Percentiles rank a stretch among this genome's conserved stretches.
These are phyloP conservation scores for Solea solea DNA, from an alignment of 2,113 vertebrate genomes.

Conservation along the genomic window DNA sequence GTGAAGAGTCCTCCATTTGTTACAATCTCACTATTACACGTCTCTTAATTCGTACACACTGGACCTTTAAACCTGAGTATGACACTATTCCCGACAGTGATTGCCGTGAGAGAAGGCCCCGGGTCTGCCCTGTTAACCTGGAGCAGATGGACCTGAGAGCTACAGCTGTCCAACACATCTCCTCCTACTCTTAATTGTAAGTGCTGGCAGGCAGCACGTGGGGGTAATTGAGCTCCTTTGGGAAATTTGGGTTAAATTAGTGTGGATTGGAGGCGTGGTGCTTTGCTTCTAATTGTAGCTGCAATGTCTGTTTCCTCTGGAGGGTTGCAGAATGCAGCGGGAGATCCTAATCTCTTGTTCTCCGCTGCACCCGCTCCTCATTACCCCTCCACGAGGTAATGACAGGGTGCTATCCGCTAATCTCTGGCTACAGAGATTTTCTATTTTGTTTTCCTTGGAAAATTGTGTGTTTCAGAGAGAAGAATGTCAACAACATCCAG, in stretches of 20 bases:
- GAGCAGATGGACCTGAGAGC: conserved; percentile 63
- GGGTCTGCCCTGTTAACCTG: conserved; percentile 41
- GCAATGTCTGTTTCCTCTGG: conserved; percentile 57
- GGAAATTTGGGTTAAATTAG: conserved; percentile 61
- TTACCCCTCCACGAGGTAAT: background rate
- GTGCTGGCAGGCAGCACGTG: conserved; percentile 30
- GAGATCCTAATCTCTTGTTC: conserved; percentile 37
- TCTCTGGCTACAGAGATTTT: background rate
- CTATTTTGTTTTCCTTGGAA: too few relatives aligned
- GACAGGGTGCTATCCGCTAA: background rate
- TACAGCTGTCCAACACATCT: conserved; percentile 43
- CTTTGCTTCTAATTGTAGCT: conserved; percentile 54
- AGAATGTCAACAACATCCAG: too few relatives aligned
- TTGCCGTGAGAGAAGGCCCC: background rate
- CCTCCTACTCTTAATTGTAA: conserved; percentile 47
- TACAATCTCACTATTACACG: too few relatives aligned
- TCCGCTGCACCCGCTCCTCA: conserved; percentile 15
- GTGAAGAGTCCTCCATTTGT: too few relatives aligned
- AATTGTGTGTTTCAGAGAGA: too few relatives aligned
- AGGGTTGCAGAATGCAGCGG: conserved; percentile 53
- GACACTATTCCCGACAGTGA: background rate
- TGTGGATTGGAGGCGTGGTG: conserved; percentile 66
- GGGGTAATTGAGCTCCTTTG: conserved; percentile 63
- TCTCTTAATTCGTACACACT: background rate
- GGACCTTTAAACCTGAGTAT: background rate